A percentile compares a stretch with the other conserved stretches of the same genome.
Evolutionary conservation across 2,113 vertebrate genomes (phyloP).

Genomic region (Perccottus glenii): DNA sequence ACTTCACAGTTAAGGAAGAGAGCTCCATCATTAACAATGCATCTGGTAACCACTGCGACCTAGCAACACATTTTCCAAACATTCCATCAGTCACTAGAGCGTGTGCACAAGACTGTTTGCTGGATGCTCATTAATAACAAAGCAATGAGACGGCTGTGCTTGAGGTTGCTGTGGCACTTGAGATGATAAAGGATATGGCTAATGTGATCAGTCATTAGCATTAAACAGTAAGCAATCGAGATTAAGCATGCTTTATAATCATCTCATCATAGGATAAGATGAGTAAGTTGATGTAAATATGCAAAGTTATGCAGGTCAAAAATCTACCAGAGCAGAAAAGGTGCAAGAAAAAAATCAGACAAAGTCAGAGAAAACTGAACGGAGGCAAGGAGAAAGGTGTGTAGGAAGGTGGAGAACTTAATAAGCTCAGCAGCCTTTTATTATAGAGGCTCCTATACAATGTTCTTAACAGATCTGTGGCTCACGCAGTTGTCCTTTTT

Average conservation of each 20-base stretch:
- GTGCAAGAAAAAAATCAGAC: slow-evolving; percentile 7
- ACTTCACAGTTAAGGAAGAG: slow-evolving; percentile 39
- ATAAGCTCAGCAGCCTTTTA: slow-evolving; percentile 40
- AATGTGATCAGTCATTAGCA: slow-evolving; percentile 66
- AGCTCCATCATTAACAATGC: slow-evolving; percentile 46
- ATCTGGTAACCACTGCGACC: slow-evolving; percentile 58
- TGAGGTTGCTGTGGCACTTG: slow-evolving; percentile 50
- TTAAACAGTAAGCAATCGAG: slow-evolving; percentile 44
- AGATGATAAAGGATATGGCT: slow-evolving; percentile 62
- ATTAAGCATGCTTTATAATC: slow-evolving; percentile 47
- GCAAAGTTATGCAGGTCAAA: slow-evolving; percentile 29
- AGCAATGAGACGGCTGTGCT: slow-evolving; percentile 51
- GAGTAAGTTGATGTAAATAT: slow-evolving; percentile 40
- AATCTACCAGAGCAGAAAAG: background rate
- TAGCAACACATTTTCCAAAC: slow-evolving; percentile 60
- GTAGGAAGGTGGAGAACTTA: slow-evolving; percentile 22
- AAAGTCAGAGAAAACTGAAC: slow-evolving; percentile 14
- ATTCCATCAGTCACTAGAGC: slow-evolving; percentile 66
- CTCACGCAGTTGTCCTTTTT: slow-evolving; percentile 44
- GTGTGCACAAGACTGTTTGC: slow-evolving; percentile 53
- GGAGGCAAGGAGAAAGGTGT: slow-evolving; percentile 1
- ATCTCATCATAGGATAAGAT: slow-evolving; percentile 9
- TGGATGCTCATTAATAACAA: slow-evolving; percentile 64
- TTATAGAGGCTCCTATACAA: slow-evolving; percentile 29
- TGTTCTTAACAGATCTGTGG: slow-evolving; percentile 47